phyloP scores from a whole-genome alignment of 1,140 invertebrate species.

The Drosophila tani region DNA sequence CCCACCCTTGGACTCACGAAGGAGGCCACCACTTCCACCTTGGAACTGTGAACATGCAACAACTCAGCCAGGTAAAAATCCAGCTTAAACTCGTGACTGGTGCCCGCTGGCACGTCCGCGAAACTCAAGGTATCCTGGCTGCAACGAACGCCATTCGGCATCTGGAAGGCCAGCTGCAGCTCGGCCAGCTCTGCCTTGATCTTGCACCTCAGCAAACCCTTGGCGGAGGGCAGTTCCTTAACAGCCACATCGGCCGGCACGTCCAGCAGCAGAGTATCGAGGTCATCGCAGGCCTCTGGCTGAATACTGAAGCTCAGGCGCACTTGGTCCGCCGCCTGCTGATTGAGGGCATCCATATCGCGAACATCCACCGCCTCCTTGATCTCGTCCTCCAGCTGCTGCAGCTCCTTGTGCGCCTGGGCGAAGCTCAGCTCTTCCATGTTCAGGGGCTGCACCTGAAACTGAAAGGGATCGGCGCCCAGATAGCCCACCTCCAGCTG shows the following conservation, averaged over 20 bases:
- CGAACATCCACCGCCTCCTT: constrained; percentile 78
- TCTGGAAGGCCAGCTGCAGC: constrained; percentile 67
- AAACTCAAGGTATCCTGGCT: constrained; percentile 68
- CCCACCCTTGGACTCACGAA: constrained; percentile 72
- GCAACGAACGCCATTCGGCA: constrained; percentile 62
- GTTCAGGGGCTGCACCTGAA: constrained; percentile 77
- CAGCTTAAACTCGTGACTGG: constrained; percentile 46
- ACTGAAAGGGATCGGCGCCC: constrained; percentile 78
- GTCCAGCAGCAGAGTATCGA: constrained; percentile 71
- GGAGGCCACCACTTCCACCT: constrained; percentile 67
- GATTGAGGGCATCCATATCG: constrained; percentile 74
- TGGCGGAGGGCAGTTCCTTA: constrained; percentile 70
- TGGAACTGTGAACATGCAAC: constrained; percentile 63
- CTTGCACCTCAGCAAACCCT: constrained; percentile 60
- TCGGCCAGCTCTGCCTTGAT: constrained; percentile 66
- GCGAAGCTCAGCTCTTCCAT: constrained; percentile 73
- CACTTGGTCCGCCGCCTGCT: constrained; percentile 75
- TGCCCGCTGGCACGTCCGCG: constrained; percentile 61
- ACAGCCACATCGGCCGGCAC: constrained; percentile 75
- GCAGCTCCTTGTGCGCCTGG: constrained; percentile 78
- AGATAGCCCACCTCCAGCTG: constrained; percentile 74
- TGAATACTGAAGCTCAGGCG: constrained; percentile 67
- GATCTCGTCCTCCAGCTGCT: constrained; percentile 82
- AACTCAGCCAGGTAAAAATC: constrained; percentile 75
- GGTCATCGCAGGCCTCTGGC: constrained; percentile 50